Base-by-base conservation (phyloP, 1,140 invertebrate species). In the Amyelois transitella region DNA sequence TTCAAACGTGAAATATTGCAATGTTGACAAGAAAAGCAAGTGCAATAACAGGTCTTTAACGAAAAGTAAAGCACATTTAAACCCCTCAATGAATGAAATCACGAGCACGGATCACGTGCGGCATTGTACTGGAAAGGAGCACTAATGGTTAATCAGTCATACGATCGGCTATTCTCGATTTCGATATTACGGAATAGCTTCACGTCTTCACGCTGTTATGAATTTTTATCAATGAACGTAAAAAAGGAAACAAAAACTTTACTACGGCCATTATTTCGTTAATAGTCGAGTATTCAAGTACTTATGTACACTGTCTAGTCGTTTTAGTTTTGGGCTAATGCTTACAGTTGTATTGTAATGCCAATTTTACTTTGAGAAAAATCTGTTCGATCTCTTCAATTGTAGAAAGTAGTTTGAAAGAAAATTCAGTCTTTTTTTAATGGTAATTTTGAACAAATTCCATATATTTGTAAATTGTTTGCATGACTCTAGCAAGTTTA, bases 131-230 rank as follows among this genome's bases (percentile, higher is more conserved):
- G 58, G 71, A 69, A 28, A 76, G 73, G 68, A 73, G 69, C 70
- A 72, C 70, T 77, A 81, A 81, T 82, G 68, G 66, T 64, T 75
- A 81, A 81, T 80, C 73, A 71, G 73, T 75, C 72, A 72, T 76
- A 76, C 73, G 71, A 85, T 79, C 71, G 68, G 64, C 63, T 38
- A 12, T 38, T 60, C 64, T 62, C 62, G 55, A 69, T 74, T 77
- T 74, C 68, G 71, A 73, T 69, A 38, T 38, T 38, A 71, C 72
- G 60, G 62, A 72, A 73, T 75, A 77, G 70, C 62, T 61, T 65
- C 69, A 70, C 69, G 70, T 74, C 77, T 75, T 77, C 74, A 73
- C 71, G 72, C 12, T 38, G 62, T 72, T 59, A 47, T 63, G 53
- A 51, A 55, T 70, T 62, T 75, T 80, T 81, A 79, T 83, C 72